phyloP scores from a whole-genome alignment of 2,888 invertebrate species.

The Campoletis raptor region DNA sequence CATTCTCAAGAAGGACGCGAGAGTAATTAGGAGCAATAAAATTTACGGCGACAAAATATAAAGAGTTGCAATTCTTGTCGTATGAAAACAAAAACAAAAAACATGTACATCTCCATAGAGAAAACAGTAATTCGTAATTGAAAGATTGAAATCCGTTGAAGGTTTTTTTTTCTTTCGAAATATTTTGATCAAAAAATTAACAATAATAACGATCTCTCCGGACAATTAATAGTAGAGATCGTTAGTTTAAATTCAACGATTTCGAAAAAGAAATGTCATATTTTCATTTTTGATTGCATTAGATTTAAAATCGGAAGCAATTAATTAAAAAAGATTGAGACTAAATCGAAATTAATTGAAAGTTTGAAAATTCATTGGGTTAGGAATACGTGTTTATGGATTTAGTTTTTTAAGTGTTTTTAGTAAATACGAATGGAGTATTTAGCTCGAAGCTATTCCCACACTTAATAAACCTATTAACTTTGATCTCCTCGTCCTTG shows the following conservation, averaged over 20 bases:
- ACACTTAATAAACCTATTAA: conserved; percentile 84
- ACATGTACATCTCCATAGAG: not conserved
- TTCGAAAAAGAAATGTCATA: not conserved
- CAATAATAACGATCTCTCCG: not conserved
- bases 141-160: not conserved
- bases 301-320: not conserved
- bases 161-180: not conserved
- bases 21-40: conserved; percentile 66
- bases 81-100: not conserved
- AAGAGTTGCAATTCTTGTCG: conserved; percentile 1
- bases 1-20: conserved; percentile 6
- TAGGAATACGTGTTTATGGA: not conserved
- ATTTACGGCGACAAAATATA: conserved; percentile 61
- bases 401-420: not conserved
- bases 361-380: not conserved
- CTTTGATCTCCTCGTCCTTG: conserved; percentile 76
- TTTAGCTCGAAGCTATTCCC: conserved; percentile 76
- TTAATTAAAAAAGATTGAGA: not conserved
- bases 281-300: not conserved
- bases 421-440: conserved; percentile 3
- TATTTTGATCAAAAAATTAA: not conserved
- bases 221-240: not conserved
- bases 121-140: not conserved
- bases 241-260: not conserved
- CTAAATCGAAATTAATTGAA: not conserved